Percentiles rank a stretch among this genome's conserved stretches.
phyloP scores from a whole-genome alignment of 2,113 vertebrate genomes.

The Archilochus colubris region DNA sequence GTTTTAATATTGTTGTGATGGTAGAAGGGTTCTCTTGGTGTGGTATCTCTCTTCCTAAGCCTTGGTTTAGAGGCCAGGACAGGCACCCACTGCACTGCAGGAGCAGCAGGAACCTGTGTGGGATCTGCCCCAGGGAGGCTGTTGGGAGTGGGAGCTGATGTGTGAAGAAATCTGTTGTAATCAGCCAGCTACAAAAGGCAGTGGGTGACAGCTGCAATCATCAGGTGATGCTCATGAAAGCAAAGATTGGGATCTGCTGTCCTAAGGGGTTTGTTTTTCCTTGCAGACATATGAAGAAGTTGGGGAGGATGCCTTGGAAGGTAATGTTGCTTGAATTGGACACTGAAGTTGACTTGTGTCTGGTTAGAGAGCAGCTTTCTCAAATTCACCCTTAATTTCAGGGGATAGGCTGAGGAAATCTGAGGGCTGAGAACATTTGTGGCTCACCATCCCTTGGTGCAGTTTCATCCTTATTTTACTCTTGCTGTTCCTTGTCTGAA shows the following conservation, averaged over 20 bases:
- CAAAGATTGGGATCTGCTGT: not conserved
- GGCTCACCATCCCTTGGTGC: not conserved
- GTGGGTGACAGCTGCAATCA: not conserved
- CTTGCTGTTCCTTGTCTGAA: not conserved
- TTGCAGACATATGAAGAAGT: constrained; percentile 84
- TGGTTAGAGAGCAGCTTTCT: not conserved
- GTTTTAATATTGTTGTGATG: not conserved
- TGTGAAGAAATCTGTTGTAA: not conserved
- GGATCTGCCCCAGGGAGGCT: not conserved
- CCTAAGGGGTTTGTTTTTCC: constrained; percentile 17
- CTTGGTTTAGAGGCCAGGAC: not conserved
- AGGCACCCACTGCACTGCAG: not conserved
- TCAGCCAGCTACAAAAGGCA: not conserved
- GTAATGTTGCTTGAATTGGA: constrained; percentile 62
- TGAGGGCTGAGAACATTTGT: not conserved
- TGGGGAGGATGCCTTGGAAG: constrained; percentile 88
- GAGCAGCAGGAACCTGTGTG: not conserved
- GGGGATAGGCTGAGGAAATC: too few species aligned
- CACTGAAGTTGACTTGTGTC: not conserved
- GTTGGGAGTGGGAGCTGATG: not conserved
- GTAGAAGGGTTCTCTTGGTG: not conserved
- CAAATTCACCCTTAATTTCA: not conserved
- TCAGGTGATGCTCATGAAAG: not conserved
- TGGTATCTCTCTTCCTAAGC: not conserved
- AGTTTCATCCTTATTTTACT: not conserved